Evolutionary conservation across 2,113 vertebrate species (phyloP), one percentile per base, ranked within the genome.

Genomic region (Triplophysa siluroides): DNA sequence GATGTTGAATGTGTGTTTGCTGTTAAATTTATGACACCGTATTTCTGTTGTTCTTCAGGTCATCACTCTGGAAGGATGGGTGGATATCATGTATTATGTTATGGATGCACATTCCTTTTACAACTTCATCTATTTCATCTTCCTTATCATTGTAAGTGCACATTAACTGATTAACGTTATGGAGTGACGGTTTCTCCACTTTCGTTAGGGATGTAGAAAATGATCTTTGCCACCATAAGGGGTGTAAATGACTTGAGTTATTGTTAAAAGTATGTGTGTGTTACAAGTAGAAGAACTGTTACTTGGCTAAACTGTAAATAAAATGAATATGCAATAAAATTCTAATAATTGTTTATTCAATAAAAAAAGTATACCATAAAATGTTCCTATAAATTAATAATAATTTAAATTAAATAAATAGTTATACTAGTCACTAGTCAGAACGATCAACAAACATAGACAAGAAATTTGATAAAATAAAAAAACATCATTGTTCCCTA

Each of bases 101-200:
- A 96, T 96, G 95, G 95, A 96, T 3, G 95, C 95, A 19, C 95
- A 96, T 83, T 96, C 95, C 76, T 96, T 96, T 91, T 96, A 96
- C 93, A 96, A 96, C 90, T 96, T 96, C 92, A 96, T 96, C 91
- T 96, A 96, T 89, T 96, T 96, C 93, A 94, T 96, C 88, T 89
- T 96, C 85, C 95, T 96, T 80, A 96, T 96, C 89, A 96, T 96
- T 71, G 95, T 96, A 92, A 95, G 95, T 94, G 89, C 63, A 18
- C 13, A 19, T 62, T 23, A 77, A 54, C 29, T 21, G 19, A 47
- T 14, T 24, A 43, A 38, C 58, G 5, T 58, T 58, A 58, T 58
- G 19, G 19, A 10, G 19, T 9, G 21, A 7, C 23, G 0, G 23
- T 8, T 63, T 26, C 23, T 24, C 21, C 41, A 33, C 52, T 62